Evolutionary conservation across 2,797 vertebrate genomes (phyloP).

Genomic region (Sarcoramphus papa): DNA sequence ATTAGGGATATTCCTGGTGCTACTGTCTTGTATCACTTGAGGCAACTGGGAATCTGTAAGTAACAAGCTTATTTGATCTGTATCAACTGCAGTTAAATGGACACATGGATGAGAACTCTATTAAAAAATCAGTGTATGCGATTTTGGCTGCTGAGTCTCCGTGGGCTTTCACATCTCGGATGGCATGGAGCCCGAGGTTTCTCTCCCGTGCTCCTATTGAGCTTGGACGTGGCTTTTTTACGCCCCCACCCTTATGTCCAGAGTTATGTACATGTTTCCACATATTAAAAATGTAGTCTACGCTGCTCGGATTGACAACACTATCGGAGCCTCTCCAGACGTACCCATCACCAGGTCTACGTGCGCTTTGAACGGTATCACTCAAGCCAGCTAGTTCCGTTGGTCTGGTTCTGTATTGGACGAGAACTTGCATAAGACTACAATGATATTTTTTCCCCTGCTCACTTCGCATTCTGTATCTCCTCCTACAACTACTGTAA

Average conservation of each 20-base stretch:
- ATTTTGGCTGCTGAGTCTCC: slow-evolving; percentile 55
- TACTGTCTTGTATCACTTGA: slow-evolving; percentile 44
- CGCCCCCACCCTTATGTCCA: slow-evolving; percentile 63
- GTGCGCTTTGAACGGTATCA: background rate
- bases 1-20: slow-evolving; percentile 41
- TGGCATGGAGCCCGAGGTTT: slow-evolving; percentile 59
- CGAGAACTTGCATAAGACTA: background rate
- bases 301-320: background rate
- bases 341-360: background rate
- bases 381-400: background rate
- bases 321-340: background rate
- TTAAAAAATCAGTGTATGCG: slow-evolving; percentile 49
- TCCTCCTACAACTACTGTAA: background rate
- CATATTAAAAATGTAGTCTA: slow-evolving; percentile 30
- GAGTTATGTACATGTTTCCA: slow-evolving; percentile 36
- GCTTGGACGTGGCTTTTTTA: slow-evolving; percentile 65
- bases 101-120: slow-evolving; percentile 62
- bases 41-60: slow-evolving; percentile 43
- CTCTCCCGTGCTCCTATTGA: slow-evolving; percentile 56
- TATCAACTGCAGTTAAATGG: slow-evolving; percentile 50
- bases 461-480: background rate
- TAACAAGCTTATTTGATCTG: slow-evolving; percentile 56
- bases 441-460: background rate
- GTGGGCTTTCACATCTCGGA: slow-evolving; percentile 60
- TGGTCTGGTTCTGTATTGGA: background rate